These are phyloP conservation scores for Dunckerocampus dactyliophorus DNA, from an alignment of 2,113 vertebrate genomes.

Conservation along the genomic window DNA sequence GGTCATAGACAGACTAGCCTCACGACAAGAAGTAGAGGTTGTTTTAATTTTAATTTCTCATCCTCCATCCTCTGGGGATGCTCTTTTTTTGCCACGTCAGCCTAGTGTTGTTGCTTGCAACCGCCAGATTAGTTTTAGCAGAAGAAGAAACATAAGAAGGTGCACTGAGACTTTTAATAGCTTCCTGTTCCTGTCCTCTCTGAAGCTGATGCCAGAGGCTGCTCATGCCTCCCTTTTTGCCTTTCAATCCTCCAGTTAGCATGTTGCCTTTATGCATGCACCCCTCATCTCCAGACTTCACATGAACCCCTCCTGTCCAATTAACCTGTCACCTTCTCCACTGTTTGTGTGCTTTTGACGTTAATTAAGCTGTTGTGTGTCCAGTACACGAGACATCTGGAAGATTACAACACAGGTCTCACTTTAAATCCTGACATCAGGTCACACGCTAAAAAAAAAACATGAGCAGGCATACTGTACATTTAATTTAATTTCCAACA, in stretches of 20 bases:
- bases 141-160: background rate
- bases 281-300: constrained; percentile 5
- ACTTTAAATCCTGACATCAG: no score
- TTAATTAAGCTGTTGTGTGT: no score
- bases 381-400: no score
- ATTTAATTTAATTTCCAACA: no score
- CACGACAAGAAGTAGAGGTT: constrained; percentile 13
- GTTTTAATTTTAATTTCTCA: constrained; percentile 16
- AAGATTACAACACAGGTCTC: no score
- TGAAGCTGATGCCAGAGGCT: constrained; percentile 99
- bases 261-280: constrained; percentile 43
- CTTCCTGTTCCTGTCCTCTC: constrained; percentile 73
- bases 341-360: background rate
- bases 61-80: constrained; percentile 14
- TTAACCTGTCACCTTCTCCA: constrained; percentile 12
- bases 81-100: constrained; percentile 9
- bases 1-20: constrained; percentile 12
- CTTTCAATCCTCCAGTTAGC: constrained; percentile 46
- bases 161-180: constrained; percentile 21
- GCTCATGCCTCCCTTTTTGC: constrained; percentile 68
- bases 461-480: no score
- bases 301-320: no score
- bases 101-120: constrained; percentile 6
- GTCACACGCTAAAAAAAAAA: no score
- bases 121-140: constrained; percentile 1